Conservation (phyloP, 2,888 invertebrate genomes). For the Branchipolynoe longqiensis region DNA sequence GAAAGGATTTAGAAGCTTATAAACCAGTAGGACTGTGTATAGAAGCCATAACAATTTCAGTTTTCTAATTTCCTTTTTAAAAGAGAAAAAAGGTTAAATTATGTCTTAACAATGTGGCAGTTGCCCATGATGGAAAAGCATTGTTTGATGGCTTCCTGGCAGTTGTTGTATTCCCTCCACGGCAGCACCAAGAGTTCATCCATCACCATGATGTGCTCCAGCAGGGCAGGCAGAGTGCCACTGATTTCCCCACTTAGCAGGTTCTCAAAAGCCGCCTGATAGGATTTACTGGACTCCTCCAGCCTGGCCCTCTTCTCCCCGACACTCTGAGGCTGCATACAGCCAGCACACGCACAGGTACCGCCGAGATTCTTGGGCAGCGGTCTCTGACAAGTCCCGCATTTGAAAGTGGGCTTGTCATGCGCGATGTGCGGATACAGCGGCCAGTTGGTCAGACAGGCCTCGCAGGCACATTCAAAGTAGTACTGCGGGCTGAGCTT, state of each 20-base stretch:
- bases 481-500: constrained; percentile 88
- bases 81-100: too few species aligned
- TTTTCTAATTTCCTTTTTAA: too few species aligned
- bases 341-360: background rate
- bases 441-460: constrained; percentile 84
- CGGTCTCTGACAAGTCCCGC: constrained; percentile 74
- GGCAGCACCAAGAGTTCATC: constrained; percentile 74
- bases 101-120: constrained; percentile 63
- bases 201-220: constrained; percentile 72
- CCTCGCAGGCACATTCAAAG: constrained; percentile 89
- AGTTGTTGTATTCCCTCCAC: constrained; percentile 78
- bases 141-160: constrained; percentile 81
- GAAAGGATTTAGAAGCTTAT: too few species aligned
- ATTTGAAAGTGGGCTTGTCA: constrained; percentile 74
- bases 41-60: too few species aligned
- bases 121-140: constrained; percentile 78
- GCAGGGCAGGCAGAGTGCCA: constrained; percentile 70
- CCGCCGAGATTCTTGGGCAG: constrained; percentile 67
- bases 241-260: constrained; percentile 70
- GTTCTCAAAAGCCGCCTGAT: constrained; percentile 70
- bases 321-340: background rate
- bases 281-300: constrained; percentile 66
- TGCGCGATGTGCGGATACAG: constrained; percentile 73
- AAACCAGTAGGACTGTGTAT: too few species aligned
- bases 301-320: constrained; percentile 62